Evolutionary conservation across 2,888 invertebrate species (phyloP), one percentile per base, ranked within the genome.

Genomic region (Seladonia tumulorum): DNA sequence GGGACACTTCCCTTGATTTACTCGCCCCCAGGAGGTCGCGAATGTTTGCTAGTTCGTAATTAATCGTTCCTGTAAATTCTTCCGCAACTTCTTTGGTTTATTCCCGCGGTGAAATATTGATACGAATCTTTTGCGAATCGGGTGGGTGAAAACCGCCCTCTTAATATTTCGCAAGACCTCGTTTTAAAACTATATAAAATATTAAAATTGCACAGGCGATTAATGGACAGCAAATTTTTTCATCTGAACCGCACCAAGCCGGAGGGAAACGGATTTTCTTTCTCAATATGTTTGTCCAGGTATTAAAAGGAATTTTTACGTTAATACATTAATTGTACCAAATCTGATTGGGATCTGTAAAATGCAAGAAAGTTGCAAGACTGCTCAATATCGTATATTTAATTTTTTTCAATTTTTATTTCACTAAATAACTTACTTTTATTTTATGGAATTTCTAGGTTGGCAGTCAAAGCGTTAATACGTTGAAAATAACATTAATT

Each of bases 1-100:
- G 29, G 29, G n/a, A 39, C 66, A 42, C n/a, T 76, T 68, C 72
- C 66, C 76, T 83, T 78, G 77, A 74, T 66, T 89, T 70, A 57
- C 57, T 57, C 39, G 39, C 53, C 45, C 66, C 29, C 71, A 57
- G 42, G 42, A 49, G 73, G 63, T 70, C 68, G 53, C 53, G 63
- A 25, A 72, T 35, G 73, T 81, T 84, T 79, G 57, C 57, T 66
- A 22, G 29, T 16, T 57, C 25, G 47, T 81, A 72, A 45, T 22
- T 16, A 29, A 82, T 49, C 57, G 39, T 39, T 75, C 4, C 25
- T 22, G 16, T 35, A 12, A 68, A 35, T 39, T 22, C 68, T 68
- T 68, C 18, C 63, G 16, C 7, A 18, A 63, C 14, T 63, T 63
- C 63, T 63, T 29, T 29, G 16, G 29, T 63, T 63, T 63, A 29